These are phyloP conservation scores for Conistra vaccinii DNA, from an alignment of 2,888 invertebrate species.

Conservation along the genomic window DNA sequence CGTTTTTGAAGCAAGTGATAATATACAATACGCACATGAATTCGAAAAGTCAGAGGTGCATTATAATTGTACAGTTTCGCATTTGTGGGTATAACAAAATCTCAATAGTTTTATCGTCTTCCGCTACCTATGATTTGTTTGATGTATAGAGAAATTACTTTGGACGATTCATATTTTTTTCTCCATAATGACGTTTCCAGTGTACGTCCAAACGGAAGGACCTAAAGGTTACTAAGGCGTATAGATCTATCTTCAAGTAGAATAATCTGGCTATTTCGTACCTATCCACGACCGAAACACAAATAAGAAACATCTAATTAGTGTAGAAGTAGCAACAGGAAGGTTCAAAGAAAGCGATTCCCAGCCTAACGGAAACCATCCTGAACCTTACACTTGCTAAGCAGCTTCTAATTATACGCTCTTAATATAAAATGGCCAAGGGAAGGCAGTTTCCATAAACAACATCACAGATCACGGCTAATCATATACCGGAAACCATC, in stretches of 20 bases:
- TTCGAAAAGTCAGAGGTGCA: too few relatives aligned
- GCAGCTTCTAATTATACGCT: conserved; percentile 48
- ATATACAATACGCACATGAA: too few relatives aligned
- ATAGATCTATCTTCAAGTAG: background rate
- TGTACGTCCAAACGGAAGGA: background rate
- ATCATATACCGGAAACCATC: conserved; percentile 56
- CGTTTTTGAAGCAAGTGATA: too few relatives aligned
- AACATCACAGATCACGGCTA: conserved; percentile 49
- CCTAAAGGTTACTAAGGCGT: background rate
- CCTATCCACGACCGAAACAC: too few relatives aligned
- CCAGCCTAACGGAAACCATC: conserved; percentile 10
- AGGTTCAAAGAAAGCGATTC: conserved; percentile 6
- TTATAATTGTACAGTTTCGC: background rate
- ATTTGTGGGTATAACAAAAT: background rate
- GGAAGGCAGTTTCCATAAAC: conserved; percentile 43
- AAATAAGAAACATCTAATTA: background rate
- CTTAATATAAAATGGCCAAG: conserved; percentile 43
- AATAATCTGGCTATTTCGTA: background rate
- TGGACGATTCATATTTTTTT: background rate
- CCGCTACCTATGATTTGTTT: background rate
- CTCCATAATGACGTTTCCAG: too few relatives aligned
- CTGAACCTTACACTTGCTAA: conserved; percentile 42
- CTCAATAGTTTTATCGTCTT: background rate
- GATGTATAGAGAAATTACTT: background rate
- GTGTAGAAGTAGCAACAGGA: background rate